These are phyloP conservation scores for Ranitomeya imitator DNA, from an alignment of 2,113 vertebrate species.

Conservation along the genomic window DNA sequence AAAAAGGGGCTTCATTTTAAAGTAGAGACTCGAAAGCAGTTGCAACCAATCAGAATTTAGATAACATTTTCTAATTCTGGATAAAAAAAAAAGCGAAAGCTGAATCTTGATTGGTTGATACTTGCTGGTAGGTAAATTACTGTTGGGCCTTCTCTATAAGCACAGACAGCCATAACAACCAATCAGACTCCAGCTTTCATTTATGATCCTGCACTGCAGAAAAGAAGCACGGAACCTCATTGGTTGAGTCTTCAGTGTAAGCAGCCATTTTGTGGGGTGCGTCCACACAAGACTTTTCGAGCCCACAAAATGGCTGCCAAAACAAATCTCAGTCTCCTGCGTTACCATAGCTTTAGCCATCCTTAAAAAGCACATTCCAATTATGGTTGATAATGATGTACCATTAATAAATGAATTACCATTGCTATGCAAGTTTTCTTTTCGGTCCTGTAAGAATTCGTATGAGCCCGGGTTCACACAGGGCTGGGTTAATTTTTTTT, in stretches of 20 bases:
- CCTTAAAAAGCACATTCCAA: constrained; percentile 20
- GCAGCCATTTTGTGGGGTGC: constrained; percentile 2
- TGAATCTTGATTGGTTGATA: background rate
- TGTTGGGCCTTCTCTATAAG: background rate
- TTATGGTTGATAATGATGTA: background rate
- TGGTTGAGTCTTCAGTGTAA: background rate
- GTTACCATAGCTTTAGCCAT: background rate
- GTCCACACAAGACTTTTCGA: background rate
- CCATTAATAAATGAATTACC: constrained; percentile 2
- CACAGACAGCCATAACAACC: background rate
- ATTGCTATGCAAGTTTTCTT: constrained; percentile 22
- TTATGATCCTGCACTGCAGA: background rate
- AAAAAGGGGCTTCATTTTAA: background rate
- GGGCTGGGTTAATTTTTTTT: background rate
- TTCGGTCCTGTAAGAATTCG: background rate
- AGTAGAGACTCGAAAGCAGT: background rate
- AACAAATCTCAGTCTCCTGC: background rate
- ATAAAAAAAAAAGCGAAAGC: too few species aligned
- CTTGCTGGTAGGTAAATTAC: too few species aligned
- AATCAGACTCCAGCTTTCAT: background rate
- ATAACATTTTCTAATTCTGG: background rate
- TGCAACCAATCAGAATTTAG: background rate
- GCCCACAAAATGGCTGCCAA: background rate
- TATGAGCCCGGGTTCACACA: background rate
- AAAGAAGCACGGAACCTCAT: background rate